Base-by-base conservation (phyloP, 1,140 invertebrate genomes). In the Drosophila takahashii region DNA sequence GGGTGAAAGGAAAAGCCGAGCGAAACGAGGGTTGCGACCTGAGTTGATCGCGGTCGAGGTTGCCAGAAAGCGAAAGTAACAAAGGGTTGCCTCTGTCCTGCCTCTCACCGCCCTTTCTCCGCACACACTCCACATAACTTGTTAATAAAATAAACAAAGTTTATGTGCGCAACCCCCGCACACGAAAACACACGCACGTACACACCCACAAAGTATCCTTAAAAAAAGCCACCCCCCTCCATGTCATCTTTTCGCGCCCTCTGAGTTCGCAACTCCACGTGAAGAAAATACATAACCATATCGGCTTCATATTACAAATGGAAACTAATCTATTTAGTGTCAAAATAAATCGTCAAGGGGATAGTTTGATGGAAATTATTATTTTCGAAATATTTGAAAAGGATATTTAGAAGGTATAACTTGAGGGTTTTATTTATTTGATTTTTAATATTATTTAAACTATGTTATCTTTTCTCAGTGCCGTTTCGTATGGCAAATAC, bases 131-230 rank as follows among this genome's bases (percentile, higher is more conserved):
- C 62, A 60, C 72, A 81, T 73, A 87, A 87, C 74, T 86, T 87
- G 83, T 83, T 86, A 86, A 86, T 81, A 86, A 83, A 75, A 87
- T 83, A 87, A 86, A 86, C 83, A 86, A 86, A 87, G 75, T 87
- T 86, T 64, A 52, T 60, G 27, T 60, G 58, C 65, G 58, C 54
- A 86, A 64, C 81, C 78, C 75, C 59, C 53, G 52, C 71, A 9
- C 22, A 72, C 15, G 72, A 57, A 36, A 72, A 27, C 67, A 11
- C 52, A 57, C 67, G 64, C 54, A 72, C 54, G 52, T 61, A 44
- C 41, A 45, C 77, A 69, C 56, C 45, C 59, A 50, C 44, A 67
- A 50, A 29, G 48, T 34, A 41, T 39, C 44, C 62, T 61, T 50
- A 18, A 34, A 51, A 62, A 51, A 62, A 64, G 50, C 27, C 44